Percentiles rank a stretch among this genome's conserved stretches.
Evolutionary conservation across 2,888 invertebrate genomes (phyloP).

Genomic region (Hydriomena furcata): DNA sequence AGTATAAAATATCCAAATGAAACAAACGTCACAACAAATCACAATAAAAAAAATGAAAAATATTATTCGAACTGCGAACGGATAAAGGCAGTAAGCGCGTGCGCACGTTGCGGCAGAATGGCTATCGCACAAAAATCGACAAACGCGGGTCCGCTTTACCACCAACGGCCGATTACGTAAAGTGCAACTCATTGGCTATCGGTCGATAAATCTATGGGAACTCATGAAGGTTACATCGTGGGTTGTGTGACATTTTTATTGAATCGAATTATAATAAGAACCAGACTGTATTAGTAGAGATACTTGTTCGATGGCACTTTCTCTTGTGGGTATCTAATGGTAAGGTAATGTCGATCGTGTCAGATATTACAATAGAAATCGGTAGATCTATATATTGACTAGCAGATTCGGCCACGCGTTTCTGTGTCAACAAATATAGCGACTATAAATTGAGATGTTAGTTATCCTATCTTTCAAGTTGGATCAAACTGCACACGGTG

Average conservation of each 20-base stretch:
- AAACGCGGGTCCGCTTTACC: slow-evolving; percentile 54
- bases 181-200: slow-evolving; percentile 12
- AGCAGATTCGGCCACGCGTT: too few relatives aligned
- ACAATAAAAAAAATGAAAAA: slow-evolving; percentile 12
- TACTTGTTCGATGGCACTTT: background rate
- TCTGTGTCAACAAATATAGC: too few relatives aligned
- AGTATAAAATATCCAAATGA: too few relatives aligned
- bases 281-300: background rate
- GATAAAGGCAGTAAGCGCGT: slow-evolving; percentile 46
- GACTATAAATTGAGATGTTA: too few relatives aligned
- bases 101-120: slow-evolving; percentile 54
- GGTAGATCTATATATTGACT: too few relatives aligned
- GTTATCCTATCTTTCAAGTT: too few relatives aligned
- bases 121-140: slow-evolving; percentile 60
- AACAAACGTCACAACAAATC: slow-evolving; percentile 13
- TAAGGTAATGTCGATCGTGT: background rate
- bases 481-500: too few relatives aligned
- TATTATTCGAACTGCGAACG: slow-evolving; percentile 33
- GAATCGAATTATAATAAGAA: slow-evolving; percentile 2
- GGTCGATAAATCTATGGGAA: slow-evolving; percentile 22
- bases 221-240: slow-evolving; percentile 13
- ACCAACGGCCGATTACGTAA: slow-evolving; percentile 33
- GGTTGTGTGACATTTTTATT: slow-evolving; percentile 19
- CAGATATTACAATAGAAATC: too few relatives aligned
- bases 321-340: background rate